Conservation (phyloP, 2,888 invertebrate genomes). For the Polydrusus pterygomalis region DNA sequence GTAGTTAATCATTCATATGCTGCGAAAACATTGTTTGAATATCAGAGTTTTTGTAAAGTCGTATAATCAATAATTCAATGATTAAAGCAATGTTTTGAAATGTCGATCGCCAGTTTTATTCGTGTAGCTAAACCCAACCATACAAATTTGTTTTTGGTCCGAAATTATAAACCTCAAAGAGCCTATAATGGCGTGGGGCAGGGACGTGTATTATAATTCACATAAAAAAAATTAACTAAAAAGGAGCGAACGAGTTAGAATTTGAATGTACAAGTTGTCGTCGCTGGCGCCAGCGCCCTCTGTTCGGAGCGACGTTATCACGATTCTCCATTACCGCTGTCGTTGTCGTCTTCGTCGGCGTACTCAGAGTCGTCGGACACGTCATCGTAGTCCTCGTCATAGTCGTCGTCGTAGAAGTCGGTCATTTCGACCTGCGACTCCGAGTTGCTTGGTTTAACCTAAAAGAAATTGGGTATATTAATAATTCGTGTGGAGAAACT, state of each 20-base stretch:
- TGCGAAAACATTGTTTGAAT: too few species aligned
- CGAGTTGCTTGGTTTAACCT: constrained; percentile 90
- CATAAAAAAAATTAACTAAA: not conserved
- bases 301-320: constrained; percentile 73
- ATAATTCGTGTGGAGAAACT: too few species aligned
- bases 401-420: constrained; percentile 97
- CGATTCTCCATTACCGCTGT: constrained; percentile 95
- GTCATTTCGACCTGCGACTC: constrained; percentile 90
- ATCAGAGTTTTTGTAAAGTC: too few species aligned
- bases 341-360: constrained; percentile 89
- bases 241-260: constrained; percentile 9
- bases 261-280: constrained; percentile 39
- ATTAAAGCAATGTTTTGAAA: not conserved
- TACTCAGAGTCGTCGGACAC: constrained; percentile 81
- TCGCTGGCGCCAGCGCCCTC: constrained; percentile 10
- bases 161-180: not conserved
- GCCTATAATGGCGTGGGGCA: not conserved
- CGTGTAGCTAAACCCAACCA: not conserved
- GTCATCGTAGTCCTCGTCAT: constrained; percentile 81
- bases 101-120: not conserved
- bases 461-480: too few species aligned
- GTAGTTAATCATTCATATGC: too few species aligned
- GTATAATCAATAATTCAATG: not conserved
- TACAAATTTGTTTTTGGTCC: not conserved
- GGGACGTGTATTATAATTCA: constrained; percentile 5